Evolutionary conservation across 2,797 vertebrate genomes (phyloP).

Genomic region (Pangasius macronema): DNA sequence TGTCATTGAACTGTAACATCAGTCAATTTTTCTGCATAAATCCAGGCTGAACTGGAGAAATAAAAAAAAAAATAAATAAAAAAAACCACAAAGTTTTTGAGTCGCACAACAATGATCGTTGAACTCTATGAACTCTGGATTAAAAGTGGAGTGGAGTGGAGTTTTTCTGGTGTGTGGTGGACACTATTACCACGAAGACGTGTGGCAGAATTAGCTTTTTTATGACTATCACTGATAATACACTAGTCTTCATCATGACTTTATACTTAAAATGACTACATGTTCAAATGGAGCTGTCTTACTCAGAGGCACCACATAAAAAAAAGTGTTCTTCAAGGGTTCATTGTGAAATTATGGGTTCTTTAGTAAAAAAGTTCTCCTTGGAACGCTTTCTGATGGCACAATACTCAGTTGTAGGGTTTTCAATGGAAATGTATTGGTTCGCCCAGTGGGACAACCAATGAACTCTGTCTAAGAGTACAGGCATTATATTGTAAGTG

Average conservation of each 20-base stretch:
- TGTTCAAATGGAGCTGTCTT: not conserved
- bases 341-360: not conserved
- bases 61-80: not conserved
- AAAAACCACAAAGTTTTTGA: not conserved
- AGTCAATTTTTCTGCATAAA: not conserved
- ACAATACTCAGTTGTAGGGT: too few species aligned
- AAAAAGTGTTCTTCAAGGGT: not conserved
- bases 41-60: not conserved
- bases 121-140: slow-evolving; percentile 15
- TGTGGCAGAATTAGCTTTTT: not conserved
- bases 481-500: too few species aligned
- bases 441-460: not conserved
- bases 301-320: not conserved
- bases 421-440: too few species aligned
- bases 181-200: not conserved
- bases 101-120: not conserved
- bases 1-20: not conserved
- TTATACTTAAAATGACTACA: too few species aligned
- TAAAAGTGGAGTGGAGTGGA: too few species aligned
- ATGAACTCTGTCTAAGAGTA: too few species aligned
- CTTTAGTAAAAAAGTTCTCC: not conserved
- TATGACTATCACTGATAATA: not conserved
- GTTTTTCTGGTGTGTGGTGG: not conserved
- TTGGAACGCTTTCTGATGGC: not conserved
- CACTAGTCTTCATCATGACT: not conserved